These are phyloP conservation scores for Tiphia femorata DNA, from an alignment of 2,888 invertebrate genomes.

Conservation along the genomic window DNA sequence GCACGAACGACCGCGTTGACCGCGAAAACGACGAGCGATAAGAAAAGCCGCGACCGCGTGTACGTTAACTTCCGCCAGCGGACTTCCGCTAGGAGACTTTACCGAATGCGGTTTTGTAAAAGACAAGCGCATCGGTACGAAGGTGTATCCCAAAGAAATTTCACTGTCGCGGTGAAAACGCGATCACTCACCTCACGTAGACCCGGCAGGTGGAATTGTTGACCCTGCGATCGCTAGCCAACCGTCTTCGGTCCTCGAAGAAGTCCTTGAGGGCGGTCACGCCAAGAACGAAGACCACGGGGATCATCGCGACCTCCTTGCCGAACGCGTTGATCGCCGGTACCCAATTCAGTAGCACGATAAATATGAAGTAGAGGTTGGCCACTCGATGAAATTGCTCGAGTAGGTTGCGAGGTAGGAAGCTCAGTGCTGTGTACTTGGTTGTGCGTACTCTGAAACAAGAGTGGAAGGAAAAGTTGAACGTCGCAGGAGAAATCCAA, in stretches of 20 bases:
- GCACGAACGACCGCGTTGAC: too few relatives aligned
- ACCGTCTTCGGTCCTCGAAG: slow-evolving; percentile 92
- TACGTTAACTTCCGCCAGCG: too few relatives aligned
- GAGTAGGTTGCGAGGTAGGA: slow-evolving; percentile 94
- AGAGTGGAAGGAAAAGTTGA: too few relatives aligned
- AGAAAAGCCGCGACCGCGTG: too few relatives aligned
- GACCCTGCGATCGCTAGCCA: slow-evolving; percentile 92
- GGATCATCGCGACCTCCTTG: slow-evolving; percentile 95
- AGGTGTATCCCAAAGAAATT: too few relatives aligned
- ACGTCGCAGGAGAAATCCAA: too few relatives aligned
- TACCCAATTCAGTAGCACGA: slow-evolving; percentile 96
- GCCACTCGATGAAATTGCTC: slow-evolving; percentile 98
- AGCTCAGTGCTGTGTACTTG: slow-evolving; percentile 93
- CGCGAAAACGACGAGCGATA: too few relatives aligned
- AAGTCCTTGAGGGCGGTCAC: slow-evolving; percentile 96
- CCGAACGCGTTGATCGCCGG: slow-evolving; percentile 95
- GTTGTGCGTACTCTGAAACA: slow-evolving; percentile 90
- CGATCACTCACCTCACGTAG: slow-evolving; percentile 88
- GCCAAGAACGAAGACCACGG: slow-evolving; percentile 92
- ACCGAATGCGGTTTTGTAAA: too few relatives aligned
- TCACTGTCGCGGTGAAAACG: too few relatives aligned
- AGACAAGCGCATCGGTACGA: too few relatives aligned
- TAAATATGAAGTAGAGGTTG: slow-evolving; percentile 97
- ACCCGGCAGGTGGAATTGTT: slow-evolving; percentile 94
- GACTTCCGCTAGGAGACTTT: too few relatives aligned